These are phyloP conservation scores for Cheilosia soror DNA, from an alignment of 2,888 invertebrate species.

Conservation along the genomic window DNA sequence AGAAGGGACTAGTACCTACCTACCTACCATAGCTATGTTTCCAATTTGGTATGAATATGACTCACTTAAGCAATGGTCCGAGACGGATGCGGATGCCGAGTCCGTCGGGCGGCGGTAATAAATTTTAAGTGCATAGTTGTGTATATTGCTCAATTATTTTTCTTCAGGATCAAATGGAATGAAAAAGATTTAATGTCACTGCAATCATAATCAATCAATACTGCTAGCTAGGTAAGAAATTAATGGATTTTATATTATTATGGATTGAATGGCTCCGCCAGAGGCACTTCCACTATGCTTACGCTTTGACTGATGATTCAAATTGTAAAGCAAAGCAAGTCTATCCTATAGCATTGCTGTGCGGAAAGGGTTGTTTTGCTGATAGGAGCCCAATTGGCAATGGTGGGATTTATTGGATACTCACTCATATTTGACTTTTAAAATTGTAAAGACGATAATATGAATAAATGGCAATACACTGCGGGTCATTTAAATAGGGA, in stretches of 20 bases:
- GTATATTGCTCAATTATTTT: slow-evolving; percentile 76
- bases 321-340: slow-evolving; percentile 4
- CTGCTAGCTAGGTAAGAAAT: slow-evolving; percentile 41
- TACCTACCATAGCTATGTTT: not conserved
- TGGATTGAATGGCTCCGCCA: slow-evolving; percentile 41
- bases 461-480: too few relatives aligned
- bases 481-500: too few relatives aligned
- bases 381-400: too few relatives aligned
- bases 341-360: too few relatives aligned
- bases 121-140: slow-evolving; percentile 76
- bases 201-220: slow-evolving; percentile 77
- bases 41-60: slow-evolving; percentile 44
- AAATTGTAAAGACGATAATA: too few relatives aligned
- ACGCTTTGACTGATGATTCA: slow-evolving; percentile 44
- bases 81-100: slow-evolving; percentile 50
- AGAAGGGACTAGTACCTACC: not conserved
- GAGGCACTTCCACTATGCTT: slow-evolving; percentile 45
- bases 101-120: slow-evolving; percentile 58
- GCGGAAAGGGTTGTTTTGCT: not conserved
- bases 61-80: slow-evolving; percentile 58
- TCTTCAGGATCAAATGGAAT: slow-evolving; percentile 75
- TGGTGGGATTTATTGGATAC: not conserved
- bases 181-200: slow-evolving; percentile 76
- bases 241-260: slow-evolving; percentile 55
- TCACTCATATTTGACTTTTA: too few relatives aligned